phyloP scores from a whole-genome alignment of 2,888 invertebrate genomes.

The Erpobdella octoculata region DNA sequence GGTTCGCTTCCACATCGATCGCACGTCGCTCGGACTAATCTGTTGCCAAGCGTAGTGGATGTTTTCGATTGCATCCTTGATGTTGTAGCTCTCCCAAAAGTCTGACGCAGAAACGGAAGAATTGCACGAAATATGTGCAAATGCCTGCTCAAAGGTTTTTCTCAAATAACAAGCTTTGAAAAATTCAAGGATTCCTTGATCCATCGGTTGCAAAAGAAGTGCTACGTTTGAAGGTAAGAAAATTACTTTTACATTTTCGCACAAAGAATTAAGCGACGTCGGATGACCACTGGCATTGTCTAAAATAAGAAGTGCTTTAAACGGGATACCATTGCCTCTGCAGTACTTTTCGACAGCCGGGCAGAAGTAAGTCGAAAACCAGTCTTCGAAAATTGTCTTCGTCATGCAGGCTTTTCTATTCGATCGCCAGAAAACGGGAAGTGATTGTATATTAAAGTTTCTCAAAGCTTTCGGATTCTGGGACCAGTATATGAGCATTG shows the following conservation, averaged over 20 bases:
- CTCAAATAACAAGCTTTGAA: constrained; percentile 10
- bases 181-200: not conserved
- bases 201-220: not conserved
- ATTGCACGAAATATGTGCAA: not conserved
- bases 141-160: not conserved
- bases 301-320: too few species aligned
- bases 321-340: too few species aligned
- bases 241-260: not conserved
- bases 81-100: not conserved
- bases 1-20: too few species aligned
- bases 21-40: not conserved
- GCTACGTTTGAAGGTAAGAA: not conserved
- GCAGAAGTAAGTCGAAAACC: not conserved
- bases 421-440: constrained; percentile 7
- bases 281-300: too few species aligned
- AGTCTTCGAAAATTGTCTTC: constrained; percentile 4
- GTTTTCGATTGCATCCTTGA: not conserved
- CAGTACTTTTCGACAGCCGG: not conserved
- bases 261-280: too few species aligned
- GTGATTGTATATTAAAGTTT: not conserved
- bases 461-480: constrained; percentile 6
- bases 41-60: not conserved
- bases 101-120: not conserved
- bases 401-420: constrained; percentile 9
- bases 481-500: not conserved